These are phyloP conservation scores for Nasonovia ribisnigri DNA, from an alignment of 2,888 invertebrate genomes.

Conservation along the genomic window DNA sequence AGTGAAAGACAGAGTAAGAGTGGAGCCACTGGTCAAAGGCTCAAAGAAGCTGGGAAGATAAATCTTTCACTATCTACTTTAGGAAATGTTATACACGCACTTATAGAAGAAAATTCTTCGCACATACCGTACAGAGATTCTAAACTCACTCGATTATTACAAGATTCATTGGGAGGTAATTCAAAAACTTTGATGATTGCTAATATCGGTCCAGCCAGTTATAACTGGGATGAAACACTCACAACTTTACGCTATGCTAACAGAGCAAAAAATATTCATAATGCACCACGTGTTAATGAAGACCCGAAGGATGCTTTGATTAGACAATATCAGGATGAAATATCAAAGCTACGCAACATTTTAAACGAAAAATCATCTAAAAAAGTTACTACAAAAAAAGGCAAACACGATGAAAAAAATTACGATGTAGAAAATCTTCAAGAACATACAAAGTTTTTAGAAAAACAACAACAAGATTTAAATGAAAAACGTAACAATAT, in stretches of 20 bases:
- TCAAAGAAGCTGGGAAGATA: constrained; percentile 97
- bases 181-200: constrained; percentile 99
- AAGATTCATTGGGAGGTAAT: constrained; percentile 98
- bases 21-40: constrained; percentile 91
- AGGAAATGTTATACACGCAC: constrained; percentile 97
- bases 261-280: constrained; percentile 98
- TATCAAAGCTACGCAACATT: constrained; percentile 77
- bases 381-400: constrained; percentile 67
- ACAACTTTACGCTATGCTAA: constrained; percentile 97
- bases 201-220: constrained; percentile 96
- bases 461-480: constrained; percentile 70
- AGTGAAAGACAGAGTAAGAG: constrained; percentile 98
- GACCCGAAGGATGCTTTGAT: constrained; percentile 98
- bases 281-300: constrained; percentile 97
- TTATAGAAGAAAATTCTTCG: constrained; percentile 91
- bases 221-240: constrained; percentile 97
- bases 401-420: constrained; percentile 43
- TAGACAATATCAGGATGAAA: constrained; percentile 95
- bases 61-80: constrained; percentile 97
- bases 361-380: constrained; percentile 69
- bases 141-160: constrained; percentile 93
- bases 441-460: constrained; percentile 67
- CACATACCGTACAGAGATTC: constrained; percentile 98
- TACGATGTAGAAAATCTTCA: constrained; percentile 57
- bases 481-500: constrained; percentile 68